Evolutionary conservation across 2,888 invertebrate genomes (phyloP).

Genomic region (Caenorhabditis sulstoni): DNA sequence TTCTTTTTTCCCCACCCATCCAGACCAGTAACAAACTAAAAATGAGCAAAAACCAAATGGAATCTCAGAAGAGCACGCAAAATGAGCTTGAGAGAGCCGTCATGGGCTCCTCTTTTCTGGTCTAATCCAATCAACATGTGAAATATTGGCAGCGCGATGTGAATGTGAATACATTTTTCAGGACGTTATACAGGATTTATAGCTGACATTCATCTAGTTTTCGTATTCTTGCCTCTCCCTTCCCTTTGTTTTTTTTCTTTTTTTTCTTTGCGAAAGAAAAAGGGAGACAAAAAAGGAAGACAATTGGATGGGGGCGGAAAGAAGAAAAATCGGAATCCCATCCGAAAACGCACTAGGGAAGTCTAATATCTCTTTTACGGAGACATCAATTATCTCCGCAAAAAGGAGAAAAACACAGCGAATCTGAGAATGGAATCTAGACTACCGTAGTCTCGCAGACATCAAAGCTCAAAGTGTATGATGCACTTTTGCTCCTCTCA

Average conservation of each 20-base stretch:
- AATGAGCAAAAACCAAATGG: too few species aligned
- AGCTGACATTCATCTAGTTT: neutral
- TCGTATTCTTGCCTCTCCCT: neutral
- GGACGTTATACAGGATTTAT: neutral
- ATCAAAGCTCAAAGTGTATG: too few species aligned
- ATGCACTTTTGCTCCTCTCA: too few species aligned
- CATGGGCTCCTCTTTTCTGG: neutral
- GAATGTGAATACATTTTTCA: neutral
- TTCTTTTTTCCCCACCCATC: too few species aligned
- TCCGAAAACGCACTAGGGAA: neutral
- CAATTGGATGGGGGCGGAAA: neutral
- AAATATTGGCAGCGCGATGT: neutral
- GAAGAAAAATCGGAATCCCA: neutral
- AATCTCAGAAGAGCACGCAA: neutral
- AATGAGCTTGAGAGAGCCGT: slow-evolving; percentile 3
- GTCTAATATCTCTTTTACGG: neutral
- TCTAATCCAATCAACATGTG: slow-evolving; percentile 4
- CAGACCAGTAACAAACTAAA: too few species aligned
- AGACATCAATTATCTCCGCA: slow-evolving; percentile 3
- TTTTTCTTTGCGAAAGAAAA: neutral
- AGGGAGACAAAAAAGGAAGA: neutral
- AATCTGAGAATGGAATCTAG: neutral
- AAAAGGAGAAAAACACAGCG: neutral
- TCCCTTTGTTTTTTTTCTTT: neutral
- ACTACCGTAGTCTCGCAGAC: too few species aligned